Conservation (phyloP, 1,140 invertebrate genomes). For the Potamilus streckersoni region DNA sequence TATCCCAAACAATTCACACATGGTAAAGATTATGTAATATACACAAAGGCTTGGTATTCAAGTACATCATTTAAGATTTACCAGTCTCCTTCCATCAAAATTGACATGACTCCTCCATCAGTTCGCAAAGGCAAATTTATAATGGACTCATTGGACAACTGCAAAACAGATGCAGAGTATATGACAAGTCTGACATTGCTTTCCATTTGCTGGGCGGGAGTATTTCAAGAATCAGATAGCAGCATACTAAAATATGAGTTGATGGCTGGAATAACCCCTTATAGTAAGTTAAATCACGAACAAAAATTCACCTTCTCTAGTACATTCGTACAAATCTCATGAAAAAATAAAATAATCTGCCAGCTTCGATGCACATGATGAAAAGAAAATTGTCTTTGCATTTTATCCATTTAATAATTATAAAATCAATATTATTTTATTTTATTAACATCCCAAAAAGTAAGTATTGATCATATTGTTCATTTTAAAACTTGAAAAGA, state of each 20-base stretch:
- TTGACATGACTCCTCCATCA: constrained; percentile 14
- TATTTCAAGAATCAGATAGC: constrained; percentile 32
- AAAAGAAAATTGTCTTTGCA: not conserved
- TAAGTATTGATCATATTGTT: too few species aligned
- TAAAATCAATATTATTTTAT: too few species aligned
- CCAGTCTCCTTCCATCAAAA: constrained; percentile 6
- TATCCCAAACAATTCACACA: not conserved
- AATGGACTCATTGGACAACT: constrained; percentile 5
- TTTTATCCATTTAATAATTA: not conserved
- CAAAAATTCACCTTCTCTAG: too few species aligned
- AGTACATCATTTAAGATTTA: not conserved
- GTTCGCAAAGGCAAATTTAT: constrained; percentile 3
- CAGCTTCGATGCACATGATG: not conserved
- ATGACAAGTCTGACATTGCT: constrained; percentile 17
- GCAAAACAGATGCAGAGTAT: constrained; percentile 6
- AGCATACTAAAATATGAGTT: constrained; percentile 19
- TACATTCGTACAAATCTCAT: too few species aligned
- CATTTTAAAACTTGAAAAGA: too few species aligned
- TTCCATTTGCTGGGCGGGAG: constrained; percentile 30
- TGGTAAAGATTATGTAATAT: constrained; percentile 4
- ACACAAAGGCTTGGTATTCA: constrained; percentile 18
- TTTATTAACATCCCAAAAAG: too few species aligned
- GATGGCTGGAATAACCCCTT: constrained; percentile 27
- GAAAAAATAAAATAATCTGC: not conserved
- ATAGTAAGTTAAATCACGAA: constrained; percentile 5